These are phyloP conservation scores for Ctenosaura bakeri DNA, from an alignment of 2,797 vertebrate species.

Conservation along the genomic window DNA sequence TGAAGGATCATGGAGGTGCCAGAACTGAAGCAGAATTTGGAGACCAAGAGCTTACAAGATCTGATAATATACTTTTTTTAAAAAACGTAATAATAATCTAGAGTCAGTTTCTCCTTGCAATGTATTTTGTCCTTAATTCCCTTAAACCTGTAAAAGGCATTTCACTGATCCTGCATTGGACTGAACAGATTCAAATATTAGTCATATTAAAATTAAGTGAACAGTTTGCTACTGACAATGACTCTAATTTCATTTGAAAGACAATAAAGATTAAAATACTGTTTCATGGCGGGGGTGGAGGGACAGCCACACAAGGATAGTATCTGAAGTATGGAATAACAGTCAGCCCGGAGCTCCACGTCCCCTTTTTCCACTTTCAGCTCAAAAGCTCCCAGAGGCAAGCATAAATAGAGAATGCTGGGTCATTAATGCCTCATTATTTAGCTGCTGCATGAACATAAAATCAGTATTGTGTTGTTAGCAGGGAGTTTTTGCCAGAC, in stretches of 20 bases:
- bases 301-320: not conserved
- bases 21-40: not conserved
- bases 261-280: not conserved
- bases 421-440: not conserved
- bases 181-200: not conserved
- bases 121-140: not conserved
- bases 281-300: too few species aligned
- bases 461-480: not conserved
- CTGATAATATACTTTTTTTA: not conserved
- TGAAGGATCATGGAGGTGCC: too few species aligned
- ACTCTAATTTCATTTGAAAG: not conserved
- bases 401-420: not conserved
- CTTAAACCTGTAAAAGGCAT: not conserved
- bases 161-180: not conserved
- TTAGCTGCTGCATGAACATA: constrained; percentile 1
- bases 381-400: not conserved
- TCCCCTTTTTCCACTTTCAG: not conserved
- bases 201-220: not conserved
- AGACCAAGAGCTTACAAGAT: not conserved
- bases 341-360: not conserved
- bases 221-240: not conserved
- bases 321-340: not conserved
- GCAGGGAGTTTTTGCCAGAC: not conserved
- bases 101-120: not conserved
- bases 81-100: not conserved